phyloP scores from a whole-genome alignment of 1,140 invertebrate species.

The Diorhabda elongata region DNA sequence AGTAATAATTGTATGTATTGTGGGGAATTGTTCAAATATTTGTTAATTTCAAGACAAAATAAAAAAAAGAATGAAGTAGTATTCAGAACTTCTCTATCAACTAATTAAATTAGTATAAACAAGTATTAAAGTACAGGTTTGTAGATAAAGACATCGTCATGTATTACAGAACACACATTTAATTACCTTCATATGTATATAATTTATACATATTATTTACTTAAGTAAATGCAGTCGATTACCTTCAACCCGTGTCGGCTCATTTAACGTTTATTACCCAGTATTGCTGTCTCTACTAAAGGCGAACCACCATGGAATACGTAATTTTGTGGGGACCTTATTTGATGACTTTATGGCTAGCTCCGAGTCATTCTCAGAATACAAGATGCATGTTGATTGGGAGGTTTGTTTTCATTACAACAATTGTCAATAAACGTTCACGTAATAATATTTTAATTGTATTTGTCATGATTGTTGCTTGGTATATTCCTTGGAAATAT shows the following conservation, averaged over 20 bases:
- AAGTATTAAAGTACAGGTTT: neutral
- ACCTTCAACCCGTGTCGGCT: neutral
- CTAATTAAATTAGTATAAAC: neutral
- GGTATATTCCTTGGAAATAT: no score
- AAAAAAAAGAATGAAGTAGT: no score
- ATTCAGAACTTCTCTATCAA: no score
- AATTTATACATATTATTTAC: neutral
- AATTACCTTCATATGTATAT: neutral
- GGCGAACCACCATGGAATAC: neutral
- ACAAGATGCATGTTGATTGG: neutral
- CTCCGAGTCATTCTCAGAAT: neutral
- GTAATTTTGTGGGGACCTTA: neutral
- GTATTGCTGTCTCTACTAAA: neutral
- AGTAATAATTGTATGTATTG: no score
- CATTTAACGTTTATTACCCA: constrained; percentile 2
- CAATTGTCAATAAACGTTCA: neutral
- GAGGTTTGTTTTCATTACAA: neutral
- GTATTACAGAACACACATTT: neutral
- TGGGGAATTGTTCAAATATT: no score
- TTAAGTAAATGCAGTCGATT: neutral
- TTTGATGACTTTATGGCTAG: neutral
- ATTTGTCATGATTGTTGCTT: neutral
- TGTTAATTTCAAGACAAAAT: no score
- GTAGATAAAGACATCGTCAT: neutral
- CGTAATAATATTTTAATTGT: neutral